Evolutionary conservation across 92 coral and sea anemone species (phyloP), one percentile per base, ranked within the genome.

Genomic region (Virgularia gustaviana): DNA sequence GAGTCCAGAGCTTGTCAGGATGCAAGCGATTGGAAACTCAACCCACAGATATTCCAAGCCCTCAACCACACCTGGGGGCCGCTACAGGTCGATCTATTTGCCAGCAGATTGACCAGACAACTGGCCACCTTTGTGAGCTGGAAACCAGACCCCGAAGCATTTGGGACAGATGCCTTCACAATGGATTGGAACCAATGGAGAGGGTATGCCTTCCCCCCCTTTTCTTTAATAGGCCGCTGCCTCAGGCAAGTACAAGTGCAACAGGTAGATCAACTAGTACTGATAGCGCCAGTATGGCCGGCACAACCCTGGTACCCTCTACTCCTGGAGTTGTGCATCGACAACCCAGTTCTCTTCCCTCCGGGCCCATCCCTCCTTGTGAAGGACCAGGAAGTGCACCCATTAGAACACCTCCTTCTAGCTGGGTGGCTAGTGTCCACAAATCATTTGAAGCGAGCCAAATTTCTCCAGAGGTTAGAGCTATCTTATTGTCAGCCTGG

Each of bases 151-250:
- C 63, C 32, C 11, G 63, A 57, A 37, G 63, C 63, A 6, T 28
- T 57, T 10, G 60, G 60, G 9, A 53, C 9, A 18, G 60, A 53
- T 53, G 60, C 60, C 10, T 53, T 53, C 27, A 53, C 60, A 12
- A 11, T 53, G 23, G 60, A 53, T 53, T 53, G 63, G 63, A 57
- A 25, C 55, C 58, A 29, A n/a, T 44, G 49, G 58, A 47, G 47
- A 57, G 55, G 73, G 43, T 64, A 64, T 64, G 54, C 72, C 52
- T 64, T 64, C 33, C 72, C 72, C 72, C 54, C 72, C 6, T 64
- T 64, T 41, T 37, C 54, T 10, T 37, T 64, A 24, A 64, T 38
- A 1, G 72, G 72, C 22, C 54, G 72, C 15, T 64, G 53, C 32
- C 72, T 64, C 52, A 18, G 54, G 54, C 72, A 37, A 23, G 53